Base-by-base conservation (phyloP, 2,797 vertebrate genomes). In the Calcarius lapponicus region DNA sequence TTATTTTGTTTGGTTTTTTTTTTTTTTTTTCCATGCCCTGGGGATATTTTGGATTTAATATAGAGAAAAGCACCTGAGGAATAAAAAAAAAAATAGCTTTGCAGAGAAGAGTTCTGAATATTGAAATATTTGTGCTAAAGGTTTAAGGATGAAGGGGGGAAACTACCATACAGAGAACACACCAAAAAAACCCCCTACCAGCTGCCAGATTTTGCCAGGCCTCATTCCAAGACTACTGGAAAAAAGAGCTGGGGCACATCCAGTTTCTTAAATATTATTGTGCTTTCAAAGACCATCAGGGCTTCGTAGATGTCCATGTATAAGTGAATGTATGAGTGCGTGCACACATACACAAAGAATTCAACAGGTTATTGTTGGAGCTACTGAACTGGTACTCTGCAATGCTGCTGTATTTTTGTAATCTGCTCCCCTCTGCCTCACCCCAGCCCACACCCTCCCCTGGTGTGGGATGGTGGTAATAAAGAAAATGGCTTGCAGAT, bases 401-500 rank as follows among this genome's bases (percentile, higher is more conserved):
- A 82, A 21, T 6, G 9, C 17, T 61, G 50, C 40, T 81, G 81
- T 31, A 62, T 91, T 93, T 92, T 81, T 28, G 36, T 50, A 16
- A 61, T 75, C 42, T 36, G 12, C 29, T 64, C 38, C 38, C 36
- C 45, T 29, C 18, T 51, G 18, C 69, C 50, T 57, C 58, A 26
- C 29, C 12, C 5, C 15, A 38, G 32, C 45, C 40, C 25, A 57
- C 34, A 54, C 11, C n/a, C 4, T 31, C 4, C 29, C 32, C 48
- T 21, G 4, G 36, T 40, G 43, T 42, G 85, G 62, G 56, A 61
- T 87, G 50, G 67, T 86, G 12, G 92, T 83, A 86, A 69, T 94
- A 93, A 90, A 73, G 75, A 84, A 95, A 96, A 92, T 42, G 83
- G 80, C 76, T 90, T 93, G 85, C 73, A 86, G 76, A 83, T 96